phyloP scores from a whole-genome alignment of 2,888 invertebrate genomes.

The Eudiplozoon nipponicum region DNA sequence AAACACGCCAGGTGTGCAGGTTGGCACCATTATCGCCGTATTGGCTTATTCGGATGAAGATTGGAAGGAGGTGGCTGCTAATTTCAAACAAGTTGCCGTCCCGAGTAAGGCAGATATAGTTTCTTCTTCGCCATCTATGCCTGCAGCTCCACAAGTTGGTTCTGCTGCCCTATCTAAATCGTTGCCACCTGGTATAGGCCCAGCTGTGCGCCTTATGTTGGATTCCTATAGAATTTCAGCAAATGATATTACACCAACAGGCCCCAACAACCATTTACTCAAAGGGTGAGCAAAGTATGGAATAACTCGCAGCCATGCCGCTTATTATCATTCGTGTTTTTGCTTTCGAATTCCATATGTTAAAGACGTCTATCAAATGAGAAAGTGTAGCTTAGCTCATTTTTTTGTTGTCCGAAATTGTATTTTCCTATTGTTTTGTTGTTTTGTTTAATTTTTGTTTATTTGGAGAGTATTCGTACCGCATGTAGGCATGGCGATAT shows the following conservation, averaged over 20 bases:
- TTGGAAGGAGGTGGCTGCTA: constrained; percentile 30
- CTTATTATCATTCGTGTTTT: too few relatives aligned
- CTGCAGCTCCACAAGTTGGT: too few relatives aligned
- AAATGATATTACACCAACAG: constrained; percentile 30
- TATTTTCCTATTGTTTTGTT: too few relatives aligned
- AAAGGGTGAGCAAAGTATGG: constrained; percentile 34
- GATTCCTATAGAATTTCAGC: constrained; percentile 32
- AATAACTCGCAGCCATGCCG: too few relatives aligned
- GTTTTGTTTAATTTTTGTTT: too few relatives aligned
- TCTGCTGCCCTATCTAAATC: neutral
- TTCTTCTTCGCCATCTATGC: neutral
- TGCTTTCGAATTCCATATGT: too few relatives aligned
- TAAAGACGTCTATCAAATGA: too few relatives aligned
- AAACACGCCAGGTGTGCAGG: constrained; percentile 32
- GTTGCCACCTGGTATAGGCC: constrained; percentile 28
- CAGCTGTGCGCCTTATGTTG: constrained; percentile 34
- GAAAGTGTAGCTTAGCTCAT: too few relatives aligned
- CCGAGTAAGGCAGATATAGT: neutral
- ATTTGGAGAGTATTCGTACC: too few relatives aligned
- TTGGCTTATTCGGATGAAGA: constrained; percentile 35
- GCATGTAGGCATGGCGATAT: too few relatives aligned
- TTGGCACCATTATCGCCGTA: constrained; percentile 33
- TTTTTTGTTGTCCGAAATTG: too few relatives aligned
- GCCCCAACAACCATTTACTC: constrained; percentile 33
- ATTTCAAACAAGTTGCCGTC: neutral